These are phyloP conservation scores for Epistrophe grossulariae DNA, from an alignment of 2,888 invertebrate species.

Conservation along the genomic window DNA sequence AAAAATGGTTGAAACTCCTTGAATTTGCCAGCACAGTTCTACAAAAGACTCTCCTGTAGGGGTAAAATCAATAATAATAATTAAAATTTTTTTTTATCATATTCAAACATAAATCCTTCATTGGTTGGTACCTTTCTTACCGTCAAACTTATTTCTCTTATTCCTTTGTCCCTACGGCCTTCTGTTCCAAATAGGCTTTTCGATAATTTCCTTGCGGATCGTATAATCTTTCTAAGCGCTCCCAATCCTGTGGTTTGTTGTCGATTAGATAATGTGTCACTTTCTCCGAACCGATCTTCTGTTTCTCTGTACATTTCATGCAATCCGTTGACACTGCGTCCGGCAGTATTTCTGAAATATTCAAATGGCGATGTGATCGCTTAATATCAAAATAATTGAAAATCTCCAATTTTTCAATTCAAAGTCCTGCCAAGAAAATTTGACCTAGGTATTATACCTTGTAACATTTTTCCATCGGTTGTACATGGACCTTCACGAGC, in stretches of 20 bases:
- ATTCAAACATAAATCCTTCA: background rate
- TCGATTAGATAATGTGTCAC: constrained; percentile 86
- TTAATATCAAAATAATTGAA: constrained; percentile 61
- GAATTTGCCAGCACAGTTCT: background rate
- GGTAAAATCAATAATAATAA: background rate
- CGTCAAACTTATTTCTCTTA: constrained; percentile 35
- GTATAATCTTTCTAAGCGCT: constrained; percentile 86
- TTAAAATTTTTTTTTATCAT: background rate
- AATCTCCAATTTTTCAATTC: background rate
- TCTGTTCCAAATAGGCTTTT: constrained; percentile 85
- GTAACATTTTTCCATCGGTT: constrained; percentile 88
- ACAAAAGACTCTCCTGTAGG: background rate
- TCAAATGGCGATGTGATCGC: constrained; percentile 44
- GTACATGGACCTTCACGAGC: constrained; percentile 87
- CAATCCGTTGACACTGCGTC: constrained; percentile 89
- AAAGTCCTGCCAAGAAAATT: background rate
- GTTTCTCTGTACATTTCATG: constrained; percentile 87
- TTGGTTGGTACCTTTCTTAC: background rate
- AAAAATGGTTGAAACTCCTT: background rate
- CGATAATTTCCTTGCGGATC: constrained; percentile 87
- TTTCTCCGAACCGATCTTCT: constrained; percentile 87
- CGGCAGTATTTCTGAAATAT: constrained; percentile 86
- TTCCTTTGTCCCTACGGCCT: constrained; percentile 77
- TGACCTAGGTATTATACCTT: constrained; percentile 85
- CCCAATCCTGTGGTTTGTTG: constrained; percentile 85